Evolutionary conservation across 2,797 vertebrate genomes (phyloP), one percentile per base, ranked within the genome.

Genomic region (Phylloscopus collybita): DNA sequence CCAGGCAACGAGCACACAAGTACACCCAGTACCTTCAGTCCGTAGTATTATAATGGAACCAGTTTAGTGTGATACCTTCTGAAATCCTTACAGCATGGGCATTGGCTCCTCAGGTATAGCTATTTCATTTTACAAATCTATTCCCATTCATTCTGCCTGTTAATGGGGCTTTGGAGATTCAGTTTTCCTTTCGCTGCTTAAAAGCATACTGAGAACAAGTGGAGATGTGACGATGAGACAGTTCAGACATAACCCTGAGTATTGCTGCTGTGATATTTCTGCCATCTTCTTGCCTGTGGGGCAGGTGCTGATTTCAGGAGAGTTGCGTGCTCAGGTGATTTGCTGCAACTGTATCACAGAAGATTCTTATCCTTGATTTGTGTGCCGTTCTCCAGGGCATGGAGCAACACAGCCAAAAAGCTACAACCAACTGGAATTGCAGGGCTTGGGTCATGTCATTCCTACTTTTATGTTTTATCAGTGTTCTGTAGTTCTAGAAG

Each of bases 121-220:
- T 73, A 6, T 92, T 76, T 45, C 21, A 32, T 50, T 71, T 45
- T 15, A 38, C 22, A 38, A 30, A 53, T 36, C 21, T 45, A 3
- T 54, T 94, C 40, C 36, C 3, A 1, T 67, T 86, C 2, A 1
- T 71, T 74, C 57, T 60, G 14, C 5, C 1, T 74, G 8, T 82
- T 66, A 80, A 45, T 12, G 22, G 32, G 1, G 26, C 22, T 60
- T 82, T 30, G 30, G 57, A 75, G 65, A 51, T 53, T 44, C 23
- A 12, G 3, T 36, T 70, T 78, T 60, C 32, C 42, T 50, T 80
- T 76, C 71, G 40, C 29, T 38, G 16, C 16, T 65, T 47, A 42
- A 34, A 71, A 54, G 14, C 3, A 0, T 16, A 7, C 7, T 0
- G 2, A 40, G 54, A 86, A n/a, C 70, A 61, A 30, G 27, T 47